phyloP scores from a whole-genome alignment of 2,797 vertebrate genomes.

The Hippopotamyrus pictus region DNA sequence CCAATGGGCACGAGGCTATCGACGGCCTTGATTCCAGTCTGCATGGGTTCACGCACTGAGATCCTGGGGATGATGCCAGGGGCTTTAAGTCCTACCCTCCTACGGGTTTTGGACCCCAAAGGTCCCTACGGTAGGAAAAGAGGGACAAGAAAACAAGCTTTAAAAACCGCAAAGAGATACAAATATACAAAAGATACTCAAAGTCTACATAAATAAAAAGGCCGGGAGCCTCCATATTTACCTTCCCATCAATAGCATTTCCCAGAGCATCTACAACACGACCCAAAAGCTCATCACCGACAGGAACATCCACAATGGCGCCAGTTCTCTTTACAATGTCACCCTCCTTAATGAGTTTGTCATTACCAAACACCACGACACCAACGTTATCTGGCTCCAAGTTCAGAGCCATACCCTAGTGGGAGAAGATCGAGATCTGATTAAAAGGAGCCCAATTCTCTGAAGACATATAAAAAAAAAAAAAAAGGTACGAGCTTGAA shows the following conservation, averaged over 20 bases:
- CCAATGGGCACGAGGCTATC: conserved; percentile 92
- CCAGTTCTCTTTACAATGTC: conserved; percentile 93
- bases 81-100: conserved; percentile 72
- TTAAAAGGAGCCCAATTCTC: not conserved
- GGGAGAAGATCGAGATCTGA: conserved; percentile 12
- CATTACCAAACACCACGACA: conserved; percentile 94
- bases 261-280: conserved; percentile 91
- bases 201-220: not conserved
- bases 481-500: not conserved
- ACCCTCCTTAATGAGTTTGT: conserved; percentile 94
- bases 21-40: conserved; percentile 74
- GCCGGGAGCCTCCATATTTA: conserved; percentile 37
- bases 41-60: conserved; percentile 73
- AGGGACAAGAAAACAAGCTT: not conserved
- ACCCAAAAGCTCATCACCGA: conserved; percentile 83
- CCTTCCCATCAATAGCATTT: conserved; percentile 93
- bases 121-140: conserved; percentile 51
- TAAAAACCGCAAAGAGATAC: not conserved
- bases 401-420: conserved; percentile 94
- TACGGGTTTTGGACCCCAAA: conserved; percentile 57
- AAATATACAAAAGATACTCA: not conserved
- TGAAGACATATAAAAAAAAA: not conserved
- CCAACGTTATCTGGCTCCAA: conserved; percentile 96
- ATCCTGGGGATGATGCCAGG: conserved; percentile 75
- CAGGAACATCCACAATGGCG: conserved; percentile 92